phyloP scores from a whole-genome alignment of 2,113 vertebrate species.

The Hucho hucho region DNA sequence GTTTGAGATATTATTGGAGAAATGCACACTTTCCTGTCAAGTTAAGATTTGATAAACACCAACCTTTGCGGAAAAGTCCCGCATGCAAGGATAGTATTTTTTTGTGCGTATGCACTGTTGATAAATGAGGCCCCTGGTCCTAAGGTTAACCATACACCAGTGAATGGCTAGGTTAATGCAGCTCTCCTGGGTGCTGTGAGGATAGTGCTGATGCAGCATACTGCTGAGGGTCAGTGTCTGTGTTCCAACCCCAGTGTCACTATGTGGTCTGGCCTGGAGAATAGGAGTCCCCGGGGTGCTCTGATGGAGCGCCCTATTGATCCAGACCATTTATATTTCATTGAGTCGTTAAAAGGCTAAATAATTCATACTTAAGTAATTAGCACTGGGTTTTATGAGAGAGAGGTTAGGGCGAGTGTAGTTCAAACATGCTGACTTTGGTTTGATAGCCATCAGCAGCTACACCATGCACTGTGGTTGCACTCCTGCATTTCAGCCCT shows the following conservation, averaged over 20 bases:
- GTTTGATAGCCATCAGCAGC: background rate
- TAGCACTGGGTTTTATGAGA: conserved; percentile 48
- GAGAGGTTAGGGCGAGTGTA: background rate
- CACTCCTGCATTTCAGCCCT: background rate
- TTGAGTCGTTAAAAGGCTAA: conserved; percentile 61
- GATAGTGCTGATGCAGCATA: conserved; percentile 19
- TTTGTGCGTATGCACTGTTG: no score
- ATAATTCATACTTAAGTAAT: conserved; percentile 74
- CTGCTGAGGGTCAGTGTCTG: conserved; percentile 26
- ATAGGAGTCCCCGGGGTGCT: conserved; percentile 55
- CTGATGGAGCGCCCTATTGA: conserved; percentile 64
- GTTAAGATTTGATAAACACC: no score
- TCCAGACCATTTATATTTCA: conserved; percentile 64
- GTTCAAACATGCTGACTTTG: background rate
- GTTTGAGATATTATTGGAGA: no score
- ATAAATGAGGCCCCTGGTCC: background rate
- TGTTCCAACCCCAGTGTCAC: conserved; percentile 39
- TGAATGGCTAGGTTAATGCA: conserved; percentile 5
- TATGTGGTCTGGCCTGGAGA: conserved; percentile 42
- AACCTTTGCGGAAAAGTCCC: no score
- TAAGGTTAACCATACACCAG: background rate
- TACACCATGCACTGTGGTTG: background rate
- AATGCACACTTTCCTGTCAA: background rate
- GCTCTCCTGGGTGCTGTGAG: conserved; percentile 19
- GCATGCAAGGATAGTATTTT: no score